phyloP scores from a whole-genome alignment of 2,113 vertebrate species.

The Podarcis muralis region DNA sequence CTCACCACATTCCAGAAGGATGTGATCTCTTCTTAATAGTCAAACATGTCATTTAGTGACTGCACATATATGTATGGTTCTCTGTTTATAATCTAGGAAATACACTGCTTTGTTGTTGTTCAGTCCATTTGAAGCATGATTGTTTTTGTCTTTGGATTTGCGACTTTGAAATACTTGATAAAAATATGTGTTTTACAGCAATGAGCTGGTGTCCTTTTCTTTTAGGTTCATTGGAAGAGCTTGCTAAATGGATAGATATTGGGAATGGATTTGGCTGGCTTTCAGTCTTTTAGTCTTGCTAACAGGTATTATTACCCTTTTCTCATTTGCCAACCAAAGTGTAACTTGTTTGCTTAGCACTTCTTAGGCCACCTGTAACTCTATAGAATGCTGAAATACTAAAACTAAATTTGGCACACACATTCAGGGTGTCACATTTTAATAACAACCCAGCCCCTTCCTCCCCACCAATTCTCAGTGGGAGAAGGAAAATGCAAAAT shows the following conservation, averaged over 20 bases:
- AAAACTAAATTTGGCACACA: background rate
- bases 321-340: conserved; percentile 4
- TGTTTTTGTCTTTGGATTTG: background rate
- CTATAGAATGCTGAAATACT: background rate
- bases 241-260: background rate
- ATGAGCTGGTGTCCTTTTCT: background rate
- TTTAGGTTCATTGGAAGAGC: background rate
- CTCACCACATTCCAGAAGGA: background rate
- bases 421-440: background rate
- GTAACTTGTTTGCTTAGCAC: background rate
- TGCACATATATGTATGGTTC: background rate
- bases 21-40: background rate
- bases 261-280: background rate
- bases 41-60: background rate
- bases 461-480: background rate
- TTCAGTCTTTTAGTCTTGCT: background rate
- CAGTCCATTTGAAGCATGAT: background rate
- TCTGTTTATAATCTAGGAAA: background rate
- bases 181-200: background rate
- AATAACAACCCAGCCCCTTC: background rate
- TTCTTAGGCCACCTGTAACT: background rate
- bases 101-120: background rate
- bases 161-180: background rate
- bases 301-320: background rate
- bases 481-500: background rate